Evolutionary conservation across 1,140 invertebrate species (phyloP), one percentile per base, ranked within the genome.

Genomic region (Solenopsis fugax): DNA sequence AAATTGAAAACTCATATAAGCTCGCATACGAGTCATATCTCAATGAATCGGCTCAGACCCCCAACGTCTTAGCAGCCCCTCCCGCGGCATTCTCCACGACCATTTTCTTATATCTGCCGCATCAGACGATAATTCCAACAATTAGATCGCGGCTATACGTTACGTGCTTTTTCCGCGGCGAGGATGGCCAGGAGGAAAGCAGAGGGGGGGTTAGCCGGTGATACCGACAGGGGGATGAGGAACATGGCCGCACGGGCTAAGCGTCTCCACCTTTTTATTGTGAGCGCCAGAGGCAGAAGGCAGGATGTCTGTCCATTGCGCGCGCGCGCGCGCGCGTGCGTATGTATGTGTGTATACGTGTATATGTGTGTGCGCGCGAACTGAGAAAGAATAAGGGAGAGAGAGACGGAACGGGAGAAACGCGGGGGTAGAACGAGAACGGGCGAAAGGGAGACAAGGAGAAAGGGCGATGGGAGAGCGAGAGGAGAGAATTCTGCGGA

Each of bases 191-290:
- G 73, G 48, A 73, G 85, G 52, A 21, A 52, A 78, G 64, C 87
- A n/a, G 81, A 65, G 71, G 29, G 29, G 72, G 88, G 85, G 91
- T 76, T 89, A 85, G 77, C 21, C 88, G 72, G 82, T 80, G 88
- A 80, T 89, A 80, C 80, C 62, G 85, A 82, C 88, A 88, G 85
- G 90, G 93, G 94, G 87, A 93, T 93, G 93, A 91, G 93, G 90
- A 93, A 95, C 93, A 94, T 94, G 93, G 92, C 92, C 92, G 91
- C 91, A 88, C 90, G 87, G 93, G 87, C 91, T 91, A 91, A 86
- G 88, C 91, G 94, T 95, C 94, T 94, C 94, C 94, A 95, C 94
- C 94, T 95, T 95, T 95, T 95, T 95, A 95, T 95, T 95, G 94
- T 94, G 94, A 93, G 91, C 90, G 93, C 91, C 93, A 92, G 90